Base-by-base conservation (phyloP, 2,113 vertebrate species). In the Isurus oxyrinchus region DNA sequence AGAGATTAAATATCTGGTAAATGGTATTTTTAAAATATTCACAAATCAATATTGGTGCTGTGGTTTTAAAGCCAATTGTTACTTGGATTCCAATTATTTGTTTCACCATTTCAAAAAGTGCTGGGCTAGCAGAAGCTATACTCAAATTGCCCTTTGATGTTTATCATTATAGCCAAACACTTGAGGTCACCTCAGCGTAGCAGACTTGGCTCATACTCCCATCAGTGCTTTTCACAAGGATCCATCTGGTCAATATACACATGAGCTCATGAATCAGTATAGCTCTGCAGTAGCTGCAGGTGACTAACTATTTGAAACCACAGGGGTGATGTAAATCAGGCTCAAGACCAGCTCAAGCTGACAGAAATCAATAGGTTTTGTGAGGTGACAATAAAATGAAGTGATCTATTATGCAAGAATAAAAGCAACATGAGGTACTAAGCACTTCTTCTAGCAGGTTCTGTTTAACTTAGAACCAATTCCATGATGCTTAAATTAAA, bases 171-270 rank as follows among this genome's bases (percentile, higher is more conserved):
- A 40, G 44, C 94, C 44, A 72, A 72, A 49, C 44, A 95, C 67
- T 95, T 72, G 25, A 72, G 21, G 44, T 44, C 23, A 66, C 40
- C 11, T 55, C 44, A 35, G 81, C 7, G 81, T 84, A 44, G 40
- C 49, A 91, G 88, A 55, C 94, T 76, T 5, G 5, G 49, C 94
- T 72, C 67, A 53, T 72, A 53, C 66, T 72, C 94, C 94, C 67
- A 95, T 27, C 94, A 95, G 44, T 53, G 27, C 94, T 72, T 95
- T 95, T 95, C 94, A 95, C 25, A 72, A 67, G 67, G 66, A 95
- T 95, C 94, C 94, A 95, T 95, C 94, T 95, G 94, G 94, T 95
- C 94, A 69, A 95, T 72, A 72, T 72, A 95, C 23, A 95, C 94
- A 72, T 53, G 63, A 67, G 66, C 94, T 95, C 67, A 95, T 95